Evolutionary conservation across 2,797 vertebrate genomes (phyloP).

Genomic region (Crenuchus spilurus): DNA sequence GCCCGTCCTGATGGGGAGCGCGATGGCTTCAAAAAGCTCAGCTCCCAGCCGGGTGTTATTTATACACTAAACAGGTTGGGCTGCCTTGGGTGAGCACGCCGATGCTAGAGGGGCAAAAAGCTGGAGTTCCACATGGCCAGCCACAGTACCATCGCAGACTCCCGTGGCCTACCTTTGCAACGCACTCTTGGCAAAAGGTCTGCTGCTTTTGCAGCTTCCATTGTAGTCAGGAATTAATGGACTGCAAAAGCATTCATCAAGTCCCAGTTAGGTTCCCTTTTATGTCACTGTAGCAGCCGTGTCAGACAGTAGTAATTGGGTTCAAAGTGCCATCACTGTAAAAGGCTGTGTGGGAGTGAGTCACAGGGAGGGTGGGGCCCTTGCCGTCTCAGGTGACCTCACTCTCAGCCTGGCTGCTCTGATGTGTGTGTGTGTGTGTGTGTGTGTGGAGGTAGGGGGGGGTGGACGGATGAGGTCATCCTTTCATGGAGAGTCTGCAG

Average conservation of each 20-base stretch:
- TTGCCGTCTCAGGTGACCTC: constrained; percentile 60
- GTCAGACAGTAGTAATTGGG: constrained; percentile 61
- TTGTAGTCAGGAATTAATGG: constrained; percentile 61
- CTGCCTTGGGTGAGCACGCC: constrained; percentile 35
- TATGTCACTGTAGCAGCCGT: constrained; percentile 54
- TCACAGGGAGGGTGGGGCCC: constrained; percentile 38
- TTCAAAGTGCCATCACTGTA: constrained; percentile 61
- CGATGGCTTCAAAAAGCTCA: constrained; percentile 48
- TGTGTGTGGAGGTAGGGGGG: background rate
- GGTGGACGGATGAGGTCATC: constrained; percentile 76
- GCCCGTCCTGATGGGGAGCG: constrained; percentile 41
- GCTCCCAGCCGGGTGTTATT: constrained; percentile 46
- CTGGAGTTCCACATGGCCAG: constrained; percentile 31
- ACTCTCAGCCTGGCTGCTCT: constrained; percentile 54
- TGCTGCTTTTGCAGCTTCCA: constrained; percentile 38
- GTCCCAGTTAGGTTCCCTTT: constrained; percentile 58
- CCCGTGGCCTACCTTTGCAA: constrained; percentile 32
- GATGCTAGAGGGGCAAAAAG: constrained; percentile 34
- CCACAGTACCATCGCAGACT: constrained; percentile 22
- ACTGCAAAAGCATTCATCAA: constrained; percentile 61
- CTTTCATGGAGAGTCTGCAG: constrained; percentile 49
- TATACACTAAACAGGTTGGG: constrained; percentile 52
- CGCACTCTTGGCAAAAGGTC: constrained; percentile 44
- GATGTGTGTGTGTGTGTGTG: constrained; percentile 10
- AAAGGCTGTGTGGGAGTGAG: constrained; percentile 53